phyloP scores from a whole-genome alignment of 37 sponge, comb jelly and placozoan genomes.

The Ianthella basta region DNA sequence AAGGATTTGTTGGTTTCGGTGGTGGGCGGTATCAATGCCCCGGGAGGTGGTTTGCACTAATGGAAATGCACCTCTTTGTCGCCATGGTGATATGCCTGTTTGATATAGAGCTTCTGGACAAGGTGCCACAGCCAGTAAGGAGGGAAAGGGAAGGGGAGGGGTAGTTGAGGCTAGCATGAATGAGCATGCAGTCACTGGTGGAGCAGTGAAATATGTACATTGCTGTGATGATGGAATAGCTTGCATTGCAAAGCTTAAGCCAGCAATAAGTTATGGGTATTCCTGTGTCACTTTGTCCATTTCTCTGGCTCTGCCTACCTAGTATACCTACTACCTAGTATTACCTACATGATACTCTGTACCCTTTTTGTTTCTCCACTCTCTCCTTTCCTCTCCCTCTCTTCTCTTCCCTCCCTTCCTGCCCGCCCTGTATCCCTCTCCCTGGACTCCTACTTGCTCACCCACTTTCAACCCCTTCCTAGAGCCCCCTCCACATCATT shows the following conservation, averaged over 20 bases:
- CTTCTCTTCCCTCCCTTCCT: background rate
- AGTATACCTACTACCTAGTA: too few relatives aligned
- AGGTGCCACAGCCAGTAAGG: slow-evolving; percentile 68
- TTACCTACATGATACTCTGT: too few relatives aligned
- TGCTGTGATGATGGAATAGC: background rate
- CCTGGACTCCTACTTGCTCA: background rate
- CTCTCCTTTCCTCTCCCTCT: too few relatives aligned
- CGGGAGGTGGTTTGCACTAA: slow-evolving; percentile 86
- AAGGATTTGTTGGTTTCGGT: slow-evolving; percentile 86
- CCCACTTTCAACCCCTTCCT: background rate
- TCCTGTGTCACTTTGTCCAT: too few relatives aligned
- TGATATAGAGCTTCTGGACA: slow-evolving; percentile 62
- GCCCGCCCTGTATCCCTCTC: background rate
- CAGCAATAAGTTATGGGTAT: too few relatives aligned
- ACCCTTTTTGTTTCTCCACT: too few relatives aligned
- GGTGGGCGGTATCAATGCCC: slow-evolving; percentile 88
- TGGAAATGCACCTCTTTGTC: slow-evolving; percentile 84
- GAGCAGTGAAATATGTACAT: background rate
- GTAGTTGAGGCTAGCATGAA: background rate
- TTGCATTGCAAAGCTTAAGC: background rate
- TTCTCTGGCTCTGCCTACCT: too few relatives aligned
- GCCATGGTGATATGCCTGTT: slow-evolving; percentile 57
- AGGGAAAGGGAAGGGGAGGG: too few relatives aligned
- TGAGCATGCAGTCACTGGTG: background rate
- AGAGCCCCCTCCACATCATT: slow-evolving; percentile 41